Evolutionary conservation across 2,113 vertebrate genomes (phyloP).

Genomic region (Triplophysa dalaica): DNA sequence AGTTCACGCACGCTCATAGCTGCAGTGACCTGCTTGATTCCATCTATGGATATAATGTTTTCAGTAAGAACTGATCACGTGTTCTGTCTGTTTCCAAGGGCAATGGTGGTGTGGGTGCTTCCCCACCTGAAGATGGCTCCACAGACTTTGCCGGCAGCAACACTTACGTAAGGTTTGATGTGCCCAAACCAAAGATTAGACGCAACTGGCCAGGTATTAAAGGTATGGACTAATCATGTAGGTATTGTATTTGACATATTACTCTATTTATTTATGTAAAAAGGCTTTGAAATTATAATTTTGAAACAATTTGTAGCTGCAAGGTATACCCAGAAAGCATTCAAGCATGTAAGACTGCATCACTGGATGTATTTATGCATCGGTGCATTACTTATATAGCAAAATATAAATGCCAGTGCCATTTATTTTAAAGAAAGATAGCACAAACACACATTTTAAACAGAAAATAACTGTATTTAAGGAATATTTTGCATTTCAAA

Average conservation of each 20-base stretch:
- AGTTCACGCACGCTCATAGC: constrained; percentile 35
- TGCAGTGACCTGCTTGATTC: constrained; percentile 47
- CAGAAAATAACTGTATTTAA: too few species aligned
- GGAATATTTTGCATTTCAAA: too few species aligned
- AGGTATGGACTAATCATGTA: constrained; percentile 69
- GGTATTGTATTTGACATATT: background rate
- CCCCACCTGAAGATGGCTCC: constrained; percentile 69
- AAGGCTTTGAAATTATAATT: background rate
- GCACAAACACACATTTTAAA: too few species aligned
- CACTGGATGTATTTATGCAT: too few species aligned
- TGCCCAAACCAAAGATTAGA: constrained; percentile 79
- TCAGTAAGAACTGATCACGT: constrained; percentile 26
- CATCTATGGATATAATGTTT: background rate
- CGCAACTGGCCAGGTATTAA: constrained; percentile 87
- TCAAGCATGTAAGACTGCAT: too few species aligned
- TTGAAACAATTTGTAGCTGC: too few species aligned
- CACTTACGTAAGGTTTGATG: constrained; percentile 86
- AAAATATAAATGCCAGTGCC: too few species aligned
- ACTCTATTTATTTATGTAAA: background rate
- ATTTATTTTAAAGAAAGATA: too few species aligned
- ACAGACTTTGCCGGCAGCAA: constrained; percentile 70
- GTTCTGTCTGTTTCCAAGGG: constrained; percentile 49
- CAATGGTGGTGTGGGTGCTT: constrained; percentile 58
- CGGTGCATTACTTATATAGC: too few species aligned
- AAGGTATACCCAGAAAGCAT: too few species aligned